These are phyloP conservation scores for Siphlonurus alternatus DNA, from an alignment of 2,888 invertebrate genomes.

Conservation along the genomic window DNA sequence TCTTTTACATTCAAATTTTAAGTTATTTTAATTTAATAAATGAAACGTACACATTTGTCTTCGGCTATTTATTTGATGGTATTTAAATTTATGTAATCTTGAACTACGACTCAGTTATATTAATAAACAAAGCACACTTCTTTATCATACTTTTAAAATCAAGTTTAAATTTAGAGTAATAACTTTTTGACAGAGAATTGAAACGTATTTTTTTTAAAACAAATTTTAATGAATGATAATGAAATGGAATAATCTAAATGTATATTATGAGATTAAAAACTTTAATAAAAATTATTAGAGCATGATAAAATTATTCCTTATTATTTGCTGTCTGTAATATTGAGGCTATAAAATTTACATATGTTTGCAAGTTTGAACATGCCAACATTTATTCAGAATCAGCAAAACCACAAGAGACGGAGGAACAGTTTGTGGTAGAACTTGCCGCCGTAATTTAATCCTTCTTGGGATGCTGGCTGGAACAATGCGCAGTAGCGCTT, in stretches of 20 bases:
- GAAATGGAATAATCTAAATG: background rate
- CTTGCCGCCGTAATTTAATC: background rate
- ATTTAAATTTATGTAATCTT: too few species aligned
- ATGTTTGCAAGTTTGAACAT: background rate
- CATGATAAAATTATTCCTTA: background rate
- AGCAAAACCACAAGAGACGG: background rate
- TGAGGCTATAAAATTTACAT: background rate
- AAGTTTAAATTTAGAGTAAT: too few species aligned
- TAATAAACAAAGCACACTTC: too few species aligned
- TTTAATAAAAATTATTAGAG: background rate
- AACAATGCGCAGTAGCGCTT: background rate
- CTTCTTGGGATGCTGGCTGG: background rate
- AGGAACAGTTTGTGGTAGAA: background rate
- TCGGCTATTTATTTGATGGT: too few species aligned
- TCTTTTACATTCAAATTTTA: too few species aligned
- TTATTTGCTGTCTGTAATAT: background rate
- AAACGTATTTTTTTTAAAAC: too few species aligned
- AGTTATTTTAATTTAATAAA: too few species aligned
- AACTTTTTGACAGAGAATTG: too few species aligned
- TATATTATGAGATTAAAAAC: background rate
- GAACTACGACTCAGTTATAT: too few species aligned
- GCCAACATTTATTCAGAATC: background rate
- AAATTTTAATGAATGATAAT: too few species aligned
- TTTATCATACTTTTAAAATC: too few species aligned
- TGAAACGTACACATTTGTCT: too few species aligned